phyloP scores from a whole-genome alignment of 2,888 invertebrate genomes.

The Xylota sylvarum region DNA sequence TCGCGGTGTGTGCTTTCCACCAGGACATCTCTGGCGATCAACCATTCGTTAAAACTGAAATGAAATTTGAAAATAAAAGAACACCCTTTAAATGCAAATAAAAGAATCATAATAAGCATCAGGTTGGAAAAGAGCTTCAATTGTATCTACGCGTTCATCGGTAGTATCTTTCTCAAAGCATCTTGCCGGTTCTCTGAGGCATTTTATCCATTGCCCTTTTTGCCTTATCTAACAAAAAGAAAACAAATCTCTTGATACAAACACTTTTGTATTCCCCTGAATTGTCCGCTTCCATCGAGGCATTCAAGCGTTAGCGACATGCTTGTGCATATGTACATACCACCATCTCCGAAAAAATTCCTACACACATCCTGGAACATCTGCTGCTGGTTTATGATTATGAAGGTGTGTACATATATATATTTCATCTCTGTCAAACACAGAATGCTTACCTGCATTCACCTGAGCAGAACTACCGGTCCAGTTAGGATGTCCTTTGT shows the following conservation, averaged over 20 bases:
- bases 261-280: conserved; percentile 4
- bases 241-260: conserved; percentile 20
- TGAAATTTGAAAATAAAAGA: too few species aligned
- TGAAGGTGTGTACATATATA: conserved; percentile 36
- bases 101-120: background rate
- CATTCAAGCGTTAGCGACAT: conserved; percentile 15
- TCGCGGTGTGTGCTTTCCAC: too few species aligned
- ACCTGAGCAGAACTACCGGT: conserved; percentile 26
- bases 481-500: conserved; percentile 3
- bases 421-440: conserved; percentile 39
- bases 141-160: background rate
- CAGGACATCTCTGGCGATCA: too few species aligned
- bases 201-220: background rate
- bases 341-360: conserved; percentile 30
- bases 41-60: too few species aligned
- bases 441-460: conserved; percentile 26
- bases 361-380: conserved; percentile 26
- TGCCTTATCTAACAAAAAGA: background rate
- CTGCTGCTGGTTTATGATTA: conserved; percentile 31
- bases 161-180: background rate
- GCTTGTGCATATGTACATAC: conserved; percentile 34
- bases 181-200: background rate
- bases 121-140: background rate
- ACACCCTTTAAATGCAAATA: too few species aligned
- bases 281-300: conserved; percentile 22